Evolutionary conservation across 2,888 invertebrate species (phyloP), one percentile per base, ranked within the genome.

Genomic region (Plebejus melissa): DNA sequence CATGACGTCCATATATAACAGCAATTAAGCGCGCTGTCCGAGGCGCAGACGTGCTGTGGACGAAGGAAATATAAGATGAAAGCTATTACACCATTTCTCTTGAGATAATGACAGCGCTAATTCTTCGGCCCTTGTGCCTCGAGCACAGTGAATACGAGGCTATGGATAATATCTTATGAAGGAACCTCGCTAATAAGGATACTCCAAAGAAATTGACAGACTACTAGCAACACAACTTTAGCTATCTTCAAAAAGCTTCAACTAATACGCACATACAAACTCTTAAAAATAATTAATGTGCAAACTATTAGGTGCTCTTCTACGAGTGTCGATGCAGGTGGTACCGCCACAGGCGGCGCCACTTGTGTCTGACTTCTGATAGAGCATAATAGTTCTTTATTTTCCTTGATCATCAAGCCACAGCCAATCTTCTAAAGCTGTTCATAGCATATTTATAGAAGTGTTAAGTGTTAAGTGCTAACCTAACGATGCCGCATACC

Each of bases 51-150:
- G 7, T 32, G 28, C 32, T 50, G 71, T 5, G 72, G 54, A 71
- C 71, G 22, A 54, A 16, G 72, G 72, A 72, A 72, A 54, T 72
- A 54, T 72, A 72, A 16, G 72, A 72, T 28, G 32, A 72, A 54
- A 50, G 72, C 72, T 72, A 72, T 54, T 72, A 72, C 54, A 50
- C 72, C 72, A 72, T 72, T 72, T 72, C 72, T 72, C 72, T 72
- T 54, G 32, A 72, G 72, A 72, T 72, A 72, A 72, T 72, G 72
- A 72, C 72, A 72, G 72, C 54, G 32, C 50, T 72, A 72, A 72
- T 28, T 72, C 72, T 54, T 28, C 50, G 72, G 6, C 72, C 4
- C 13, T 5, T 72, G 3, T 54, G 50, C 4, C 54, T 50, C 54
- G n/a, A 28, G 46, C 28, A 54, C 32, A 54, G 54, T 72, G 54